Evolutionary conservation across 2,113 vertebrate genomes (phyloP), one percentile per base, ranked within the genome.

Genomic region (Psammodynastes pulverulentus): DNA sequence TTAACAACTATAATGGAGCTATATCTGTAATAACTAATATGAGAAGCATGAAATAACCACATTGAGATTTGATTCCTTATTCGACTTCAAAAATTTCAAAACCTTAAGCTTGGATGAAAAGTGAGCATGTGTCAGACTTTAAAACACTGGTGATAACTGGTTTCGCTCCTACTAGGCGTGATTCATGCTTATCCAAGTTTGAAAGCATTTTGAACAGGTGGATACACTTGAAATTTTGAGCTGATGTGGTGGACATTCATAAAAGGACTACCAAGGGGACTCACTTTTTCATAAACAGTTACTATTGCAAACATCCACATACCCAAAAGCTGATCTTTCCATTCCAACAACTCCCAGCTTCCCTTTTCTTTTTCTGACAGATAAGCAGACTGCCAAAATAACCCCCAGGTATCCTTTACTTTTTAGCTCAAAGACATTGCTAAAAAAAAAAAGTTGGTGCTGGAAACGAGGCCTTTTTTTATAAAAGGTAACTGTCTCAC

Each of bases 51-150:
- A 92, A 94, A 94, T 89, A 95, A 92, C 0, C 93, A 67, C 46
- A 93, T 43, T 92, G 34, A 93, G 95, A 94, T 92, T 89, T 0
- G 1, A 90, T 86, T 96, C 19, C 91, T 92, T 91, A 86, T 93
- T 96, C 93, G 91, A 12, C 0, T 56, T 95, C 52, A 53, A 91
- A 94, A 92, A 0, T 90, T 93, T 15, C 84, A 23, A 90, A 93
- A 89, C 48, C 34, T 79, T 79, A 87, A 51, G 1, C 0, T 46
- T 45, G 89, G 39, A 29, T 43, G 24, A 45, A 23, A 62, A 67
- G 89, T 8, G 5, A 34, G 34, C 34, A 46, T 46, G 23, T 46
- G 24, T 21, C 13, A 84, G 54, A 21, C 53, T 92, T 94, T 90
- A 86, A n/a, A 21, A 91, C 1, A 26, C 0, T 93, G 84, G 24